Evolutionary conservation across 1,140 invertebrate genomes (phyloP), one percentile per base, ranked within the genome.

Genomic region (Lordiphosa stackelbergi): DNA sequence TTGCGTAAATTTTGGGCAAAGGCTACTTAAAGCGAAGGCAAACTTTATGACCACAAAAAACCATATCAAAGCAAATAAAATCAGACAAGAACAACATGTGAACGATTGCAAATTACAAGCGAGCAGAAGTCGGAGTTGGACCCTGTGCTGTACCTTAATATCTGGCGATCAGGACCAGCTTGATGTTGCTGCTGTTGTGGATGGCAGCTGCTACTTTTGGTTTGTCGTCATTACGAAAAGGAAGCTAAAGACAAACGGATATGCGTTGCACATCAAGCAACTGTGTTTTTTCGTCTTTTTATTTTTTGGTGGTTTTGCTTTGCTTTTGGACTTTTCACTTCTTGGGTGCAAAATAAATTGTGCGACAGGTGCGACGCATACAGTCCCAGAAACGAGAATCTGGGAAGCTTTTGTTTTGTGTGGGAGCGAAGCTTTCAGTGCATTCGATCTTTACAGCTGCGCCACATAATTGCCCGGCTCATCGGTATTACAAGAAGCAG

Each of bases 181-280:
- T 19, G 28, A 13, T 38, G 9, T 31, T 38, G 56, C 40, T 41
- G 38, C 36, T 56, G 34, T 60, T 34, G 63, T 55, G 13, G n/a
- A 53, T 62, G 77, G 75, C 75, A 81, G 75, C 75, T 81, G 75
- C 75, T 81, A 72, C 75, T 79, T 81, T 73, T 53, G 64, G 57
- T 73, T 64, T 70, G 74, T 73, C 74, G 69, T 79, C 72, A 75
- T 83, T 81, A 81, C 75, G 56, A 75, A 79, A 75, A 79, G 75
- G 75, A 79, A 81, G 75, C 75, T 81, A 81, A 81, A 81, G 75
- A 83, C 75, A 81, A 79, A 81, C 77, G 75, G 75, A 81, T 81
- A 81, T 81, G 77, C 75, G 71, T 56, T 60, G 71, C 75, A 75
- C 71, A 79, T 79, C 75, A 79, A 79, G 75, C 75, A 81, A 81